These are phyloP conservation scores for Melanotaenia nigrans DNA, from an alignment of 2,797 vertebrate genomes.

Conservation along the genomic window DNA sequence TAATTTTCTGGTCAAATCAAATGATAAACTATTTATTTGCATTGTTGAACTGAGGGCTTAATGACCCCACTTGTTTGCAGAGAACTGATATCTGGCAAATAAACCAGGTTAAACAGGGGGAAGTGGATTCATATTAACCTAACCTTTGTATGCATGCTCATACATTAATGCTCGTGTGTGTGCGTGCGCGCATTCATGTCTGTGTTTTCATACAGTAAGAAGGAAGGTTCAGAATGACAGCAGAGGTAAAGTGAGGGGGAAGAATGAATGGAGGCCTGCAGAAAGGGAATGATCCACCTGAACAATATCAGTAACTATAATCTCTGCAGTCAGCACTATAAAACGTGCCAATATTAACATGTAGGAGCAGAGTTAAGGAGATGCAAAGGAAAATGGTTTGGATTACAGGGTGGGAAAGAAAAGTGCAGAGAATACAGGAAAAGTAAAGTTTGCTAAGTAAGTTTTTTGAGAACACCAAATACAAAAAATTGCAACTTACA, in stretches of 20 bases:
- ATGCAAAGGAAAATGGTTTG: conserved; percentile 42
- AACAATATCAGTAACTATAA: conserved; percentile 39
- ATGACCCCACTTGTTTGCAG: conserved; percentile 21
- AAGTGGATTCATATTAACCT: conserved; percentile 40
- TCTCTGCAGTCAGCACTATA: conserved; percentile 34
- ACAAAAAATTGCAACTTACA: neutral
- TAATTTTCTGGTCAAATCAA: neutral
- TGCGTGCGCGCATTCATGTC: conserved; percentile 4
- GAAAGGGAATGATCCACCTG: conserved; percentile 2
- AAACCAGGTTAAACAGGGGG: conserved; percentile 24
- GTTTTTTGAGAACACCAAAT: neutral
- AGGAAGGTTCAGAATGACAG: conserved; percentile 11
- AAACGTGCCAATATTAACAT: conserved; percentile 39
- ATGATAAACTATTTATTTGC: neutral
- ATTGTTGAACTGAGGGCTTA: neutral
- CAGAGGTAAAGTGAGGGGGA: conserved; percentile 16
- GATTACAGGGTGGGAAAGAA: conserved; percentile 46
- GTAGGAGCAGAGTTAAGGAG: conserved; percentile 24
- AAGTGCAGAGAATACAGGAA: conserved; percentile 19
- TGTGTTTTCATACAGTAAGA: conserved; percentile 21
- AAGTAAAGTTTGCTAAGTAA: neutral
- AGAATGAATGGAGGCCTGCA: conserved; percentile 17
- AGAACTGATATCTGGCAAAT: conserved; percentile 31
- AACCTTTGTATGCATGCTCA: conserved; percentile 25
- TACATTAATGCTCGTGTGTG: conserved; percentile 2